Evolutionary conservation across 2,888 invertebrate species (phyloP), one percentile per base, ranked within the genome.

Genomic region (Acrocyrtus sp.): DNA sequence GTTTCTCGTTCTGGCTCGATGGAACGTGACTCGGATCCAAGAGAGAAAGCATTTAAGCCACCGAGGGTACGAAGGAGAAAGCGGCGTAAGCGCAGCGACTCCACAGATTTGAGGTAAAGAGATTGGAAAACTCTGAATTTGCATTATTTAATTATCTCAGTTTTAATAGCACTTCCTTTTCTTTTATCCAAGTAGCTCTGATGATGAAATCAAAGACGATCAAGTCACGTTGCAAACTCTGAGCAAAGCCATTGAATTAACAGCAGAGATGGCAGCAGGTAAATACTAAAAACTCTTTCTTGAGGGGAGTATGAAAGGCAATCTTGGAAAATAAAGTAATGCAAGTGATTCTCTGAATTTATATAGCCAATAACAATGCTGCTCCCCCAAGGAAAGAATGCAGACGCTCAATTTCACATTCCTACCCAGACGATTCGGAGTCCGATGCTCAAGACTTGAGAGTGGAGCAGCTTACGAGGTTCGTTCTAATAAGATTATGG

Each of bases 241-340:
- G 17, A 74, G 75, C 27, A 75, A 70, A 41, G 70, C 92, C 81
- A 85, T 95, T 62, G 94, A 95, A 84, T 93, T 95, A 85, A 90
- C 92, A 24, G 92, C 95, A 0, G 92, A 92, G 77, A 94, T 94
- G 83, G 94, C 94, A n/a, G n/a, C n/a, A 0, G 94, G 94, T 0
- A 91, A 90, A 82, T 34, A n/a, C n/a, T n/a, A n/a, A n/a, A n/a
- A n/a, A n/a, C n/a, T n/a, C n/a, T n/a, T n/a, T n/a, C n/a, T n/a
- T n/a, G n/a, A n/a, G n/a, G n/a, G n/a, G n/a, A n/a, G n/a, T n/a
- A n/a, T n/a, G n/a, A n/a, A n/a, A n/a, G n/a, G n/a, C n/a, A n/a
- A n/a, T n/a, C n/a, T n/a, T n/a, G n/a, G n/a, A n/a, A n/a, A n/a
- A n/a, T n/a, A n/a, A n/a, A n/a, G n/a, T n/a, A n/a, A n/a, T n/a